Conservation (phyloP, 1,140 invertebrate species). For the Polypedilum pembai region DNA sequence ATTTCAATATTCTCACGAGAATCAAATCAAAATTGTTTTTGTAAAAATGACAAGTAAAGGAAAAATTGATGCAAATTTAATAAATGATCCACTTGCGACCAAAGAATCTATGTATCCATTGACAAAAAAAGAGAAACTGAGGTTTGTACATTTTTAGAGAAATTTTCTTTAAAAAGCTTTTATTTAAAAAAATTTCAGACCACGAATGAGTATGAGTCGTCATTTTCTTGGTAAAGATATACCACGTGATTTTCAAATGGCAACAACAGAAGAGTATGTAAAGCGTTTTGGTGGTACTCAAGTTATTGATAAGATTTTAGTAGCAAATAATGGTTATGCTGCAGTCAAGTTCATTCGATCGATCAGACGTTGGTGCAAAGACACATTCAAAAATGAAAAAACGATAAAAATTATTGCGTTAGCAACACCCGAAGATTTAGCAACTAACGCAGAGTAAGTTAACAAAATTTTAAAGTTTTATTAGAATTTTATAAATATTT, state of each 20-base stretch:
- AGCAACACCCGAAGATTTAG: slow-evolving; percentile 96
- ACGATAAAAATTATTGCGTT: slow-evolving; percentile 97
- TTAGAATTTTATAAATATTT: background rate
- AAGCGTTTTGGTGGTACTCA: slow-evolving; percentile 76
- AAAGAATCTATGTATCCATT: too few relatives aligned
- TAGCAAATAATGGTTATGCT: slow-evolving; percentile 99
- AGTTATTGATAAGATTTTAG: slow-evolving; percentile 90
- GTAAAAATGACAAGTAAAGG: too few relatives aligned
- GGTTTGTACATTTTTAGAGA: too few relatives aligned
- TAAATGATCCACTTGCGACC: too few relatives aligned
- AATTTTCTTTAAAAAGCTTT: too few relatives aligned
- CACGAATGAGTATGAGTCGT: slow-evolving; percentile 63
- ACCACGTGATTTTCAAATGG: slow-evolving; percentile 81
- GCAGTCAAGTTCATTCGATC: slow-evolving; percentile 99
- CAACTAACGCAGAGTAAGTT: slow-evolving; percentile 69
- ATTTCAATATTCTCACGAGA: too few relatives aligned
- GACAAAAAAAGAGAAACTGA: too few relatives aligned
- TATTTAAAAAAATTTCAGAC: slow-evolving; percentile 51
- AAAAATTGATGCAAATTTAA: too few relatives aligned
- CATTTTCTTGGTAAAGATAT: slow-evolving; percentile 66
- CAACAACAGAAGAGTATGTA: slow-evolving; percentile 94
- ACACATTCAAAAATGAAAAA: slow-evolving; percentile 97
- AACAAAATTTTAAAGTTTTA: background rate
- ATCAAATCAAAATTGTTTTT: too few relatives aligned
- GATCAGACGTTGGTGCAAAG: slow-evolving; percentile 94